Evolutionary conservation across 2,797 vertebrate species (phyloP).

Genomic region (Selene dorsalis): DNA sequence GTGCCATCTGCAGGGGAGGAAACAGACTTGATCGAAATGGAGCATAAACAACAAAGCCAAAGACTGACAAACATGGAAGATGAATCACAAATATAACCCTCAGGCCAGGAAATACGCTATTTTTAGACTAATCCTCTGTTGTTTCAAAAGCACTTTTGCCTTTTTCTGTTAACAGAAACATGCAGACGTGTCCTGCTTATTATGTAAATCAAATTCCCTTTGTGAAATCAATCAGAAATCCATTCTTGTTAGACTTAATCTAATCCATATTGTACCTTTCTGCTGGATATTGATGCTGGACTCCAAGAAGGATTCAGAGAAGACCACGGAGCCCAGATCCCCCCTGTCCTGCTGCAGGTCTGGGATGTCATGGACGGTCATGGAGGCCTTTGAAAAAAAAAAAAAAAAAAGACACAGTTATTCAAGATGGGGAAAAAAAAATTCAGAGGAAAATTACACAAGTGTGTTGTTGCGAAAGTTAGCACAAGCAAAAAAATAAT

Average conservation of each 20-base stretch:
- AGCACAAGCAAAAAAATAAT: neutral
- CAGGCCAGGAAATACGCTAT: slow-evolving; percentile 22
- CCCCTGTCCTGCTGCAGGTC: slow-evolving; percentile 85
- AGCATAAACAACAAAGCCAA: slow-evolving; percentile 29
- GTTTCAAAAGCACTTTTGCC: slow-evolving; percentile 10
- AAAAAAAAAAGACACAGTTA: neutral
- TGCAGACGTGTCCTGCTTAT: slow-evolving; percentile 23
- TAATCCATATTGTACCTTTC: slow-evolving; percentile 83
- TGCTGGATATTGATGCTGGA: slow-evolving; percentile 93
- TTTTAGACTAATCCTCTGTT: slow-evolving; percentile 30
- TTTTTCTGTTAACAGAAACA: slow-evolving; percentile 29
- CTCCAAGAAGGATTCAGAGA: slow-evolving; percentile 95
- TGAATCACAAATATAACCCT: slow-evolving; percentile 27
- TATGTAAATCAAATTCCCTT: slow-evolving; percentile 40
- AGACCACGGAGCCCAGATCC: slow-evolving; percentile 92
- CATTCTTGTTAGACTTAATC: slow-evolving; percentile 22
- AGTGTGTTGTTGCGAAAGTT: neutral
- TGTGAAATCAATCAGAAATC: slow-evolving; percentile 39
- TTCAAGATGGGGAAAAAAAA: neutral
- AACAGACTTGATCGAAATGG: slow-evolving; percentile 8
- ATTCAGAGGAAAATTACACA: neutral
- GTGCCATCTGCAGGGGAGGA: slow-evolving; percentile 90
- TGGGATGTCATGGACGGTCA: slow-evolving; percentile 92
- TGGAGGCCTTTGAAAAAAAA: slow-evolving; percentile 85
- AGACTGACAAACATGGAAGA: slow-evolving; percentile 35